phyloP scores from a whole-genome alignment of 2,113 vertebrate genomes.

The Megaceryle torquata region DNA sequence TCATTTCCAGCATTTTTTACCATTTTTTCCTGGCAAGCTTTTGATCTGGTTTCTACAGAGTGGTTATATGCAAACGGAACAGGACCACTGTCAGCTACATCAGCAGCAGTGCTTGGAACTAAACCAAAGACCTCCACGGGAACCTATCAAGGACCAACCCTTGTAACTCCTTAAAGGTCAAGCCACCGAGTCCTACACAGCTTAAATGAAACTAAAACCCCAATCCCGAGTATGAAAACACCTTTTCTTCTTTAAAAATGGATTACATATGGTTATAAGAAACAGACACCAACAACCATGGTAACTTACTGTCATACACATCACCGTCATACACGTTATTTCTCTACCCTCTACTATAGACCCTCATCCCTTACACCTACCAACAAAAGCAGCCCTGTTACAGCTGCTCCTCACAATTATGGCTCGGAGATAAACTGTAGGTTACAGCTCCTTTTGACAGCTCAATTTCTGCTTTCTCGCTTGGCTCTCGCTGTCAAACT shows the following conservation, averaged over 20 bases:
- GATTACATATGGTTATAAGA: background rate
- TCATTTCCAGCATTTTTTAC: conserved; percentile 61
- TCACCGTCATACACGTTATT: background rate
- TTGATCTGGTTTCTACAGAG: background rate
- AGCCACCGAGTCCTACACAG: background rate
- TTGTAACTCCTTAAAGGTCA: background rate
- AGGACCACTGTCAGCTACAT: background rate
- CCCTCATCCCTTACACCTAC: background rate
- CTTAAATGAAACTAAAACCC: background rate
- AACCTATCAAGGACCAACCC: background rate
- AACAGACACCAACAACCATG: background rate
- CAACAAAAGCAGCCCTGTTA: background rate
- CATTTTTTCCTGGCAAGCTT: conserved; percentile 17
- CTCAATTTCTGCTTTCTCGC: background rate
- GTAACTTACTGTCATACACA: background rate
- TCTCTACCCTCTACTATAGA: background rate
- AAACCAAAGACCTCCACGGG: background rate
- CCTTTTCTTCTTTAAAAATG: background rate
- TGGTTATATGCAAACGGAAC: background rate
- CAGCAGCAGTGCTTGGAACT: background rate
- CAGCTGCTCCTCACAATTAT: background rate
- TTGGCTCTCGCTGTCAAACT: background rate
- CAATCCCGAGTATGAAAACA: background rate
- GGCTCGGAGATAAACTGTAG: background rate
- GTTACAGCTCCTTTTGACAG: background rate